A percentile compares a stretch with the other conserved stretches of the same genome.
These are phyloP conservation scores for Limanda limanda DNA, from an alignment of 2,113 vertebrate species.

Conservation along the genomic window DNA sequence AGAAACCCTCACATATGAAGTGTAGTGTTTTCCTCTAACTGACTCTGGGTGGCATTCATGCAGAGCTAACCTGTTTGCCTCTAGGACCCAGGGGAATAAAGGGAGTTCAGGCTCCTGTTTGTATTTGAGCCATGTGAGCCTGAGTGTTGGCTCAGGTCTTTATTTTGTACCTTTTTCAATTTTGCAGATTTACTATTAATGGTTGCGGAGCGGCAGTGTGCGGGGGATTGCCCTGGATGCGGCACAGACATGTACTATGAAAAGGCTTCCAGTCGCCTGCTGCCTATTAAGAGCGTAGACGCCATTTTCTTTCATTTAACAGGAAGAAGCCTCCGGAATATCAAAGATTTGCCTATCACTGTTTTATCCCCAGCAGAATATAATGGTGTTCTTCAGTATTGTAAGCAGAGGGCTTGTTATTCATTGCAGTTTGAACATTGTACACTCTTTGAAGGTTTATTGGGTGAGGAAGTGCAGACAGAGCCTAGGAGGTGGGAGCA, in stretches of 20 bases:
- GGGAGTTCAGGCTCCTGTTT: not conserved
- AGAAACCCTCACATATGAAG: not conserved
- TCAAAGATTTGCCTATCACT: constrained; percentile 32
- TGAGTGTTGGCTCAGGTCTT: constrained; percentile 50
- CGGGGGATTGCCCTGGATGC: constrained; percentile 28
- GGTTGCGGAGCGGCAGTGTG: constrained; percentile 38
- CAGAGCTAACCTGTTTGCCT: not conserved
- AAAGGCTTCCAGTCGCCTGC: constrained; percentile 36
- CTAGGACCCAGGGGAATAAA: constrained; percentile 9
- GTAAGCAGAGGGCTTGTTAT: constrained; percentile 20
- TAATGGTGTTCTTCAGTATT: constrained; percentile 14
- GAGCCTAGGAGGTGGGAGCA: constrained; percentile 32
- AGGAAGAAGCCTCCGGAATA: constrained; percentile 22
- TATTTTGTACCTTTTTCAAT: constrained; percentile 46
- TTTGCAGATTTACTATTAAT: constrained; percentile 48
- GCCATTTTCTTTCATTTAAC: constrained; percentile 39
- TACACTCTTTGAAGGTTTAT: constrained; percentile 44
- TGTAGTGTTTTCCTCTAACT: not conserved
- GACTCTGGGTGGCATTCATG: not conserved
- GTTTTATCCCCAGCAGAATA: constrained; percentile 1
- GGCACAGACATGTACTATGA: constrained; percentile 19
- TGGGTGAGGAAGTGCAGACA: constrained; percentile 17
- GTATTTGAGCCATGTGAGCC: constrained; percentile 26
- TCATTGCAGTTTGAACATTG: constrained; percentile 30
- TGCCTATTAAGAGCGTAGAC: constrained; percentile 30